Conservation (phyloP, 1,140 invertebrate genomes). For the Epicauta chinensis region DNA sequence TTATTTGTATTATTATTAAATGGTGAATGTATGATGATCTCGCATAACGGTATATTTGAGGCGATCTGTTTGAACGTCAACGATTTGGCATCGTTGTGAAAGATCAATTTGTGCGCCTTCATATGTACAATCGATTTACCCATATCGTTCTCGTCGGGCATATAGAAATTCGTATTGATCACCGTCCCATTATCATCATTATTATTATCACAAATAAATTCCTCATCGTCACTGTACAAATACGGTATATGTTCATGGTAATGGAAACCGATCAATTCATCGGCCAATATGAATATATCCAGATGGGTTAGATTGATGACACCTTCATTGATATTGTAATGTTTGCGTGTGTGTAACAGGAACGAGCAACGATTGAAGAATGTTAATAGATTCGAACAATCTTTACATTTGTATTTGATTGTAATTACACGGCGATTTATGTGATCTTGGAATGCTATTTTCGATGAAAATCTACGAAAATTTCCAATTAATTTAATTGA, state of each 20-base stretch:
- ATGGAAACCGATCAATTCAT: constrained; percentile 30
- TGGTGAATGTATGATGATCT: constrained; percentile 19
- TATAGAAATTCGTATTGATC: constrained; percentile 33
- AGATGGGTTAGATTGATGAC: constrained; percentile 31
- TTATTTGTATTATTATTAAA: no score
- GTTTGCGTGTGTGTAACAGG: constrained; percentile 33
- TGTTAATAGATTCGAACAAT: constrained; percentile 20
- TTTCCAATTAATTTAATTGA: not conserved
- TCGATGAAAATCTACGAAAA: constrained; percentile 31
- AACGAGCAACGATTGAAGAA: constrained; percentile 38
- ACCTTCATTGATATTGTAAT: constrained; percentile 26
- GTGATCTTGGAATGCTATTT: constrained; percentile 33
- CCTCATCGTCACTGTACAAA: constrained; percentile 31
- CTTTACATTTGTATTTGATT: constrained; percentile 30
- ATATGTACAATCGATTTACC: constrained; percentile 28
- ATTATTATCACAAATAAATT: constrained; percentile 10
- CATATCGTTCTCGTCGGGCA: constrained; percentile 21
- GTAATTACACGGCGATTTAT: constrained; percentile 29
- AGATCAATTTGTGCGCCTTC: constrained; percentile 27
- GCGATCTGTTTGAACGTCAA: constrained; percentile 31
- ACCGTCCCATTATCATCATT: constrained; percentile 10
- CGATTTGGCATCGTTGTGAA: constrained; percentile 11
- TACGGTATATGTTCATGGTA: constrained; percentile 26
- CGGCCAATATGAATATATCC: constrained; percentile 24
- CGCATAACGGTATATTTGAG: constrained; percentile 32